These are phyloP conservation scores for Tetramorium alpestre DNA, from an alignment of 1,140 invertebrate species.

Conservation along the genomic window DNA sequence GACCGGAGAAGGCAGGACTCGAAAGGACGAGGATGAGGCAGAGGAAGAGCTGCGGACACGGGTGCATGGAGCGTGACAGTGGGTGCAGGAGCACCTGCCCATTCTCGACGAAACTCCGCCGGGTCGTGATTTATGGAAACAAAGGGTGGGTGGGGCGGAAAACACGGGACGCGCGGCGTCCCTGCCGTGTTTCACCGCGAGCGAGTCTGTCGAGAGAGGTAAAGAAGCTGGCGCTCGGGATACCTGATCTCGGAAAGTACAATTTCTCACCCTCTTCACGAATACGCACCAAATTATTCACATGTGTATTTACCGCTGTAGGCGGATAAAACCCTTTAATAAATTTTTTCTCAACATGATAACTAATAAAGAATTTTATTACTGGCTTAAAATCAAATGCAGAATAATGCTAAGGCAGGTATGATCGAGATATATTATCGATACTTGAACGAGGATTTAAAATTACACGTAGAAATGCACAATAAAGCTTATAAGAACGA, in stretches of 20 bases:
- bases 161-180: conserved; percentile 64
- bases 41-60: conserved; percentile 79
- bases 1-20: conserved; percentile 8
- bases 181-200: conserved; percentile 37
- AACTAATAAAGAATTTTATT: not conserved
- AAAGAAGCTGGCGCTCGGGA: conserved; percentile 17
- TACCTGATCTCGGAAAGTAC: conserved; percentile 25
- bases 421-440: not conserved
- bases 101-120: conserved; percentile 76
- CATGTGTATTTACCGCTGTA: not conserved
- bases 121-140: conserved; percentile 82
- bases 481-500: not conserved
- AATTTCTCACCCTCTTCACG: not conserved
- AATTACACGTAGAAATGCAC: not conserved
- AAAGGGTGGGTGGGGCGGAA: conserved; percentile 70
- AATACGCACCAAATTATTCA: not conserved
- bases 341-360: not conserved
- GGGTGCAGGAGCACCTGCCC: conserved; percentile 84
- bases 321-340: not conserved
- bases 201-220: conserved; percentile 17
- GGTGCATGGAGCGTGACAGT: conserved; percentile 85
- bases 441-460: not conserved
- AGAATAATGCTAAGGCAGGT: not conserved
- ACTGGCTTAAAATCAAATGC: not conserved
- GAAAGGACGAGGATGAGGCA: conserved; percentile 36